Percentiles rank a stretch among this genome's conserved stretches.
phyloP scores from a whole-genome alignment of 1,140 invertebrate species.

The Artemia franciscana region DNA sequence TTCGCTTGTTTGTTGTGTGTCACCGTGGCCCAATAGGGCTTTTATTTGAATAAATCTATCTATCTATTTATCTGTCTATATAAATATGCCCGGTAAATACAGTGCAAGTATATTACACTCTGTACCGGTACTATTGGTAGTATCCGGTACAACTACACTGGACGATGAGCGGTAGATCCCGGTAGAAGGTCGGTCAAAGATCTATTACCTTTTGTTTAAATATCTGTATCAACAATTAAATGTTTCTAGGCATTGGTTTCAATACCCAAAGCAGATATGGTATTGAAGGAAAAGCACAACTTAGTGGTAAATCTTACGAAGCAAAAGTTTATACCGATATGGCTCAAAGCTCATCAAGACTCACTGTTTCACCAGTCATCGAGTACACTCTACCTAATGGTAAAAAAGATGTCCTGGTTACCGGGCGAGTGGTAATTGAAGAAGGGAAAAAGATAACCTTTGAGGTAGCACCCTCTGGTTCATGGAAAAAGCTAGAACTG shows the following conservation, averaged over 20 bases:
- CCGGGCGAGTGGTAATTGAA: not conserved
- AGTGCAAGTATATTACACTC: no score
- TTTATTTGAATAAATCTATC: no score
- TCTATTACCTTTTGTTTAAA: no score
- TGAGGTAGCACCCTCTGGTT: not conserved
- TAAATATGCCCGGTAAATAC: no score
- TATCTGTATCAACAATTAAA: no score
- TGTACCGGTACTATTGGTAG: no score
- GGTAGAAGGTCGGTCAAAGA: no score
- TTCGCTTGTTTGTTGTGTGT: no score
- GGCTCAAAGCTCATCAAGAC: not conserved
- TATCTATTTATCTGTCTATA: no score
- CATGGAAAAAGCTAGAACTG: not conserved
- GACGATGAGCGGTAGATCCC: no score
- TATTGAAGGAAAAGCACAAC: not conserved
- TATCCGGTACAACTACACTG: no score
- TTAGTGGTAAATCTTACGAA: not conserved
- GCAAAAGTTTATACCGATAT: not conserved
- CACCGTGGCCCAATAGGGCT: no score
- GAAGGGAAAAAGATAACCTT: not conserved
- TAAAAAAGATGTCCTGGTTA: not conserved
- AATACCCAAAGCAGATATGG: not conserved
- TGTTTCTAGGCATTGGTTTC: not conserved
- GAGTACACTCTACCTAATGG: not conserved
- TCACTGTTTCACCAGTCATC: not conserved